Base-by-base conservation (phyloP, 2,888 invertebrate species). In the Andrena bucephala region DNA sequence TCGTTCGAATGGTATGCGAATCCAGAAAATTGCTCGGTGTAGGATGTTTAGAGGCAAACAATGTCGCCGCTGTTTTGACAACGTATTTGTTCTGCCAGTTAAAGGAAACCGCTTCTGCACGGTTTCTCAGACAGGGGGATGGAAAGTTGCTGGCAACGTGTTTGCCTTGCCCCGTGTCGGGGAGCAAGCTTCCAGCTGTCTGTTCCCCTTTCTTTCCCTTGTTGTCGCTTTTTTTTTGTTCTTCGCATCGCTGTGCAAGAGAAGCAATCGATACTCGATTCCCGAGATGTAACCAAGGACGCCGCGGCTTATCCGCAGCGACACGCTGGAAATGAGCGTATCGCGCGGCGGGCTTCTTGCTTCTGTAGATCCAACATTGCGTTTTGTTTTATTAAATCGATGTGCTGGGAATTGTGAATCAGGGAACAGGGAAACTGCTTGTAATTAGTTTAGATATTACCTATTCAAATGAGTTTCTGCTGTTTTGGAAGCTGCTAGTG, bases 251-350 rank as follows among this genome's bases (percentile, higher is more conserved):
- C 67, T 67, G 71, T 76, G 75, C 76, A 69, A 80, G 84, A 50
- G 75, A 52, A 75, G 84, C 78, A 84, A 84, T 84, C 84, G 84
- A 84, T 84, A 84, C 84, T 59, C 84, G 84, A 84, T 84, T 84
- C 84, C 84, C 79, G 68, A 84, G 84, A 84, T 84, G 84, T 84
- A 84, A 84, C 84, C 84, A 84, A 84, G 84, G 84, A 84, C 84
- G 84, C 75, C 71, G 69, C 72, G 84, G 76, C 79, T 84, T 84
- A 84, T 84, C 84, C 84, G 84, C 84, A 84, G 79, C 84, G 84
- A 80, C 84, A 80, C 84, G 84, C 52, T 84, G 70, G 60, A 50
- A 65, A 84, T 80, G 75, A 84, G 79, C 75, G 69, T 50, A 72
- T 68, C 20, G 72, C 52, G 29, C 29, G 52, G 20, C 57, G 31